Base-by-base conservation (phyloP, 1,140 invertebrate species). In the Wasmannia auropunctata region DNA sequence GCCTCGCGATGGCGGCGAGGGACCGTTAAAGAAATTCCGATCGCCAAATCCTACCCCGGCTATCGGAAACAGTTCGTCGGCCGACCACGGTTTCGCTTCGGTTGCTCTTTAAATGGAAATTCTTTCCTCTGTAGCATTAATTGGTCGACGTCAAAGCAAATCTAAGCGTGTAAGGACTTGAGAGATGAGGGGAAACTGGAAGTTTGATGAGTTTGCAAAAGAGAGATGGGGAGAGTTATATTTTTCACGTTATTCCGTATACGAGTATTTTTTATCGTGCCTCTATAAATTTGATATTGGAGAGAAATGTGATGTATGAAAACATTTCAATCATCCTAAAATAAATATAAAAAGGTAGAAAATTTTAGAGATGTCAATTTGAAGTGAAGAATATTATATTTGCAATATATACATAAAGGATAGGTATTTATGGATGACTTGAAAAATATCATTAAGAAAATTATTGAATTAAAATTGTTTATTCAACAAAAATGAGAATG, bases 21-120 rank as follows among this genome's bases (percentile, higher is more conserved):
- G 28, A 37, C 34, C 28, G 43, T 76, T 65, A 84, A 88, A 87
- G 77, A 88, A 88, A 88, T 88, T 69, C 56, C 86, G 79, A 83
- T 83, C 79, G 51, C 37, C 67, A 58, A 74, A 83, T 83, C 19
- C 51, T 83, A 25, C 67, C n/a, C n/a, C 67, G 51, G 79, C 22
- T 83, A 83, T 72, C 67, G 37, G 67, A 58, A 58, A 83, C 51
- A 22, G 34, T 80, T 54, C 19, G 37, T 25, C 65, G 22, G 51
- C 37, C 65, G 43, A 19, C n/a, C 40, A 62, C 28, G 43, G 62
- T 80, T 28, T 51, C 62, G 56, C 56, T 77, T 51, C n/a, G 11
- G 22, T 80, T 49, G 60, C 8, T 11, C 62, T 80, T 56, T 25
- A 72, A 72, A 72, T 70, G 65, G 22, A 81, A 70, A 43, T 81